These are phyloP conservation scores for Latrodectus elegans DNA, from an alignment of 2,888 invertebrate genomes.

Conservation along the genomic window DNA sequence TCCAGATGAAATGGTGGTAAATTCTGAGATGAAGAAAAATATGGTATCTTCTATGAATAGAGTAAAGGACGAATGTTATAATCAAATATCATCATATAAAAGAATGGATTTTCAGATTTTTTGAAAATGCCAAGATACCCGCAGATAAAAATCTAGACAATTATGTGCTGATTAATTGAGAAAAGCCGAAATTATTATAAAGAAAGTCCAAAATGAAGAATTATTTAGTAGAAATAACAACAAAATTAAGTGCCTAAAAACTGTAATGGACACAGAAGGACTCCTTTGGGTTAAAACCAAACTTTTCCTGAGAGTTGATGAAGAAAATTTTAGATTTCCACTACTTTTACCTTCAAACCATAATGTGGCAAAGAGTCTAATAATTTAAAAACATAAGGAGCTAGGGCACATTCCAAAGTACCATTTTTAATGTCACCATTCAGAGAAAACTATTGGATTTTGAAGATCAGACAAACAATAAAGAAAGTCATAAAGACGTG, in stretches of 20 bases:
- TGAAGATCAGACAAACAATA: too few relatives aligned
- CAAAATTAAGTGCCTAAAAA: constrained; percentile 3
- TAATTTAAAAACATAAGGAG: not conserved
- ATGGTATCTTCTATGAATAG: too few relatives aligned
- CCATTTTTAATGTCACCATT: too few relatives aligned
- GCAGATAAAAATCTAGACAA: not conserved
- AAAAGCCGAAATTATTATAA: not conserved
- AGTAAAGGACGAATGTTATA: too few relatives aligned
- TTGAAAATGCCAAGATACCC: too few relatives aligned
- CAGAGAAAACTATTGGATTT: too few relatives aligned
- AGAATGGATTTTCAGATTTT: not conserved
- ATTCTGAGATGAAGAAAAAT: constrained; percentile 13
- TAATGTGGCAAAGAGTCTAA: too few relatives aligned
- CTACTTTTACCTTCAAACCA: constrained; percentile 7
- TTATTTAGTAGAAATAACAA: not conserved
- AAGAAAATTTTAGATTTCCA: constrained; percentile 6
- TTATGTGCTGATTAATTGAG: not conserved
- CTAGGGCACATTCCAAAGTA: constrained; percentile 9
- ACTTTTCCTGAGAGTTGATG: constrained; percentile 24
- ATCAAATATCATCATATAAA: not conserved
- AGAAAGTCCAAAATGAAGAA: constrained; percentile 10
- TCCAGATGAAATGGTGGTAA: constrained; percentile 9
- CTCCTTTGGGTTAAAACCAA: not conserved
- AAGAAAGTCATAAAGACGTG: too few relatives aligned
- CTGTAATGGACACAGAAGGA: not conserved